Evolutionary conservation across 1,140 invertebrate species (phyloP).

Genomic region (Propsilocerus akamusi): DNA sequence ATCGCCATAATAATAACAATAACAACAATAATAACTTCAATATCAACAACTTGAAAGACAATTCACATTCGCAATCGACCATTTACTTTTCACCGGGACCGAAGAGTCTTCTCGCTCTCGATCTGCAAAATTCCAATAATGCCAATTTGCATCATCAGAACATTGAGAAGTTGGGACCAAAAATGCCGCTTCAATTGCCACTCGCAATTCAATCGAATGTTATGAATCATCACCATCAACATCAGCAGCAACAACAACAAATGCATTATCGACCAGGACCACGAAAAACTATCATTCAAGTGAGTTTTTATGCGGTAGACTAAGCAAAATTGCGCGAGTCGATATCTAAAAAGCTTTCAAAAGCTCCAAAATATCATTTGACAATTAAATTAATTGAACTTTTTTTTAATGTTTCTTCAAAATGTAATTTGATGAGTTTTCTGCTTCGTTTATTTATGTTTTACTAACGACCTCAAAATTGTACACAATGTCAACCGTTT

Average conservation of each 20-base stretch:
- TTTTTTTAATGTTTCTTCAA: too few species aligned
- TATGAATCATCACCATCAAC: constrained; percentile 21
- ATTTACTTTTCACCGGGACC: constrained; percentile 9
- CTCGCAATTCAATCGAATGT: constrained; percentile 28
- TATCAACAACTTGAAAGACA: constrained; percentile 5
- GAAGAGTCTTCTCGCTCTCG: constrained; percentile 27
- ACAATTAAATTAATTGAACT: too few species aligned
- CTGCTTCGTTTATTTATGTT: too few species aligned
- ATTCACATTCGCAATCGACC: not conserved
- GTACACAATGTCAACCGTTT: too few species aligned
- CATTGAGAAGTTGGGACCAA: constrained; percentile 32
- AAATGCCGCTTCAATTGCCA: constrained; percentile 27
- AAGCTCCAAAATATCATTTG: too few species aligned
- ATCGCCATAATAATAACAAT: constrained; percentile 12
- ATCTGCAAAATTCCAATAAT: constrained; percentile 41
- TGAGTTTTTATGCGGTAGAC: too few species aligned
- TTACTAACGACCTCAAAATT: too few species aligned
- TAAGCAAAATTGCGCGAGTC: too few species aligned
- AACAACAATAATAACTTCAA: not conserved
- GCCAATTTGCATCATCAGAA: constrained; percentile 35
- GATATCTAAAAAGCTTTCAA: too few species aligned
- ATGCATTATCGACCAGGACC: constrained; percentile 16
- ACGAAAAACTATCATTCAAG: constrained; percentile 82
- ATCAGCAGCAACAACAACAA: constrained; percentile 27
- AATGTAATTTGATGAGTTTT: too few species aligned